Conservation (phyloP, 2,888 invertebrate genomes). For the Formica aserva region DNA sequence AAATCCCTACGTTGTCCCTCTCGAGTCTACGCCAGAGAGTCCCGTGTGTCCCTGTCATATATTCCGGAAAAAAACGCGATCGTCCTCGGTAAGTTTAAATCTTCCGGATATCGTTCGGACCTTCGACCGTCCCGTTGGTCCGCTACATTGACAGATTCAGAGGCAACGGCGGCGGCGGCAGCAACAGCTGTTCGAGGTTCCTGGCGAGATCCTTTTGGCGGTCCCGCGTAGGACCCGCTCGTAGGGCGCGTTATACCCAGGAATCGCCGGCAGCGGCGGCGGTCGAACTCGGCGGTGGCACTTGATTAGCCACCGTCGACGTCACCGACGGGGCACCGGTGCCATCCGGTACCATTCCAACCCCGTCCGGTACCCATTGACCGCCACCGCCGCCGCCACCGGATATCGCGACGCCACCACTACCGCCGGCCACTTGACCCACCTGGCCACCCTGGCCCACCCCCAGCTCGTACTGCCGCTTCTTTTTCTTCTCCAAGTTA, state of each 20-base stretch:
- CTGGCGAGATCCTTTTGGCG: constrained; percentile 23
- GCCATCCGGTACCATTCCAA: constrained; percentile 72
- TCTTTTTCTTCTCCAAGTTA: constrained; percentile 89
- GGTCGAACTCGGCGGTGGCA: constrained; percentile 82
- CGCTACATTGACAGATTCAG: constrained; percentile 38
- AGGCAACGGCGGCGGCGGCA: constrained; percentile 37
- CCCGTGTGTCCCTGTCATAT: not conserved
- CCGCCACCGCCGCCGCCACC: constrained; percentile 70
- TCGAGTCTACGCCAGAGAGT: not conserved
- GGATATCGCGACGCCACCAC: constrained; percentile 73
- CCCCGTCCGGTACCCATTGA: constrained; percentile 76
- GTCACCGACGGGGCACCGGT: constrained; percentile 63
- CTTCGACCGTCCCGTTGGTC: not conserved
- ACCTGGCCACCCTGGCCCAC: constrained; percentile 82
- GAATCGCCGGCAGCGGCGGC: constrained; percentile 86
- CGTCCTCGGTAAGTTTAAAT: not conserved
- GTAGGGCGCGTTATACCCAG: constrained; percentile 85
- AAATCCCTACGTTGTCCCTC: not conserved
- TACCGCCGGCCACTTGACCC: constrained; percentile 73
- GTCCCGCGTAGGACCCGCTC: constrained; percentile 36
- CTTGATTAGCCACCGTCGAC: constrained; percentile 72
- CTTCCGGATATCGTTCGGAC: not conserved
- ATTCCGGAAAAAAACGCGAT: not conserved
- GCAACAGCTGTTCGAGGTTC: constrained; percentile 23
- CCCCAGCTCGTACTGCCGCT: constrained; percentile 86